phyloP scores from a whole-genome alignment of 2,888 invertebrate genomes.

The Agrochola macilenta region DNA sequence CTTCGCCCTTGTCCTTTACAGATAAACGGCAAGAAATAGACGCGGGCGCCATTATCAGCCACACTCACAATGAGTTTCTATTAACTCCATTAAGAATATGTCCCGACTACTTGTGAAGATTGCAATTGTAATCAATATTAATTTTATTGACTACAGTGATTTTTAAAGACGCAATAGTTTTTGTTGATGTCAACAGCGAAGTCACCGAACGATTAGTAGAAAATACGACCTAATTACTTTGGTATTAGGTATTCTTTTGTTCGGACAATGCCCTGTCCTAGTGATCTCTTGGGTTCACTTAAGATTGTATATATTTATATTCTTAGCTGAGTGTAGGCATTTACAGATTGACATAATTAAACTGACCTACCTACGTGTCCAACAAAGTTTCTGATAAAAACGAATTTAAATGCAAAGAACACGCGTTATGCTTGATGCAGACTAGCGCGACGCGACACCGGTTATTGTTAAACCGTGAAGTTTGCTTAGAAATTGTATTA shows the following conservation, averaged over 20 bases:
- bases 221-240: not conserved
- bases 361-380: not conserved
- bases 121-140: constrained; percentile 32
- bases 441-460: too few species aligned
- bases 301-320: constrained; percentile 26
- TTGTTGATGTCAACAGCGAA: constrained; percentile 3
- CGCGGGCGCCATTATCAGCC: constrained; percentile 32
- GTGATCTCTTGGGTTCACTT: constrained; percentile 15
- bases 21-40: constrained; percentile 51
- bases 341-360: constrained; percentile 8
- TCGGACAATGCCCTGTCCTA: constrained; percentile 25
- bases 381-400: not conserved
- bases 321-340: constrained; percentile 3
- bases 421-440: not conserved
- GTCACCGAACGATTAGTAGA: not conserved
- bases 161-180: constrained; percentile 8
- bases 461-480: too few species aligned
- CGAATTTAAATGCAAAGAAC: not conserved
- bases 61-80: constrained; percentile 51
- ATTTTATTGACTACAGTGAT: constrained; percentile 29
- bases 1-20: constrained; percentile 60
- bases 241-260: not conserved
- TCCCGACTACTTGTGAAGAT: constrained; percentile 15
- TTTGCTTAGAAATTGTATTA: too few species aligned
- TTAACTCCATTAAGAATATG: constrained; percentile 36